Evolutionary conservation across 2,888 invertebrate species (phyloP).

Genomic region (Ferdinandea cuprea): DNA sequence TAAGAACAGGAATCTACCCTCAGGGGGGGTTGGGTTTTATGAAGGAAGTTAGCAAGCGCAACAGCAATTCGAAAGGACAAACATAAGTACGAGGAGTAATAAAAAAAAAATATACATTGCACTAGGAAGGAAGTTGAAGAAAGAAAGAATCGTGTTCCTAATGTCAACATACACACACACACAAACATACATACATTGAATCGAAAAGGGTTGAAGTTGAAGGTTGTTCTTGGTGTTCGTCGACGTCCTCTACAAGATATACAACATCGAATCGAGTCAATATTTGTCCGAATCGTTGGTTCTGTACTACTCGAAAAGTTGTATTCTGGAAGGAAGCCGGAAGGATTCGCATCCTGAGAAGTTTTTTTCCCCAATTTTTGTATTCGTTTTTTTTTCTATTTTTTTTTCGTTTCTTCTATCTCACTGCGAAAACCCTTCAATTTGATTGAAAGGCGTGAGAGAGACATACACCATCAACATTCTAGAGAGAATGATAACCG

Average conservation of each 20-base stretch:
- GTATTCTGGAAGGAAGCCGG: slow-evolving; percentile 61
- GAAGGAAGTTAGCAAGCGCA: slow-evolving; percentile 49
- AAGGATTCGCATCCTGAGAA: slow-evolving; percentile 66
- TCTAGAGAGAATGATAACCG: slow-evolving; percentile 2
- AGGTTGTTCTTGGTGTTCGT: slow-evolving; percentile 36
- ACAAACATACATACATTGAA: neutral
- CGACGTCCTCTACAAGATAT: slow-evolving; percentile 55
- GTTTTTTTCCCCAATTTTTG: no score
- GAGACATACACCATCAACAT: slow-evolving; percentile 41
- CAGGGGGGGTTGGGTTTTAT: slow-evolving; percentile 9
- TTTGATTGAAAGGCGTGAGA: slow-evolving; percentile 68
- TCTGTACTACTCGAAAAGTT: slow-evolving; percentile 24
- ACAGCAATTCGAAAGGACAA: slow-evolving; percentile 61
- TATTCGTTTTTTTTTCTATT: slow-evolving; percentile 2
- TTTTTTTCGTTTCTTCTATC: neutral
- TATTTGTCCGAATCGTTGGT: slow-evolving; percentile 69
- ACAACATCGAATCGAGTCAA: slow-evolving; percentile 70
- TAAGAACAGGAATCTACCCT: slow-evolving; percentile 64
- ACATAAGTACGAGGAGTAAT: slow-evolving; percentile 52
- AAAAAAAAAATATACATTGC: slow-evolving; percentile 12
- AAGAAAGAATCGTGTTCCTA: slow-evolving; percentile 60
- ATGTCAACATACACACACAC: slow-evolving; percentile 53
- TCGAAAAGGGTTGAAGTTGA: slow-evolving; percentile 51
- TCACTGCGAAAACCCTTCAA: slow-evolving; percentile 34
- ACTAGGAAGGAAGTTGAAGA: slow-evolving; percentile 53